Evolutionary conservation across 2,888 invertebrate species (phyloP).

Genomic region (Eustalomyia histrio): DNA sequence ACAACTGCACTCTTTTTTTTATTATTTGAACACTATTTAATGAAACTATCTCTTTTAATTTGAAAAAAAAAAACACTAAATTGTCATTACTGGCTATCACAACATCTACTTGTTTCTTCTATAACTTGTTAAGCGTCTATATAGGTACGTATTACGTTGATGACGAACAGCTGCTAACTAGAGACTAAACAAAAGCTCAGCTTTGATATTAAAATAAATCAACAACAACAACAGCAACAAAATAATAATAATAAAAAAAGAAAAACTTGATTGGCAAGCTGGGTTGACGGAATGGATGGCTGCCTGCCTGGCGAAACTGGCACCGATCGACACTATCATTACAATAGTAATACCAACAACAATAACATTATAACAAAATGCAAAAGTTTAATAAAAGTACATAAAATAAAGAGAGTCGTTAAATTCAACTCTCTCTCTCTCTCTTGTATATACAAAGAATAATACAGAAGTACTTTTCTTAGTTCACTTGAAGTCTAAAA

Average conservation of each 20-base stretch:
- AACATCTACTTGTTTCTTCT: conserved; percentile 23
- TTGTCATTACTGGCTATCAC: not conserved
- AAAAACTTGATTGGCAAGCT: conserved; percentile 59
- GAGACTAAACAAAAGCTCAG: conserved; percentile 62
- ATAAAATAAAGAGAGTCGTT: not conserved
- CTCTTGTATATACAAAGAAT: not conserved
- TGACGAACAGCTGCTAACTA: conserved; percentile 63
- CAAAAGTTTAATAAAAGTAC: not conserved
- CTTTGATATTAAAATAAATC: conserved; percentile 50
- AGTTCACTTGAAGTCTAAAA: not conserved
- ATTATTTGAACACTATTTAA: too few relatives aligned
- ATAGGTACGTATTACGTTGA: conserved; percentile 34
- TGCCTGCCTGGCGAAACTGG: conserved; percentile 68
- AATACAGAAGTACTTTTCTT: not conserved
- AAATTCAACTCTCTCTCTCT: not conserved
- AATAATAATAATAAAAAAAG: conserved; percentile 61
- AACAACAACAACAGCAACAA: conserved; percentile 26
- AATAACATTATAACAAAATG: not conserved
- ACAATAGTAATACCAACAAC: conserved; percentile 42
- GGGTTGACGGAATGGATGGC: conserved; percentile 60
- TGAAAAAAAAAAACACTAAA: too few relatives aligned
- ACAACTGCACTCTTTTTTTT: too few relatives aligned
- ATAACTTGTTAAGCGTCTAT: conserved; percentile 5
- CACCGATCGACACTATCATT: conserved; percentile 54
- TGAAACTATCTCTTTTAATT: too few relatives aligned